phyloP scores from a whole-genome alignment of 1,140 invertebrate species.

The Acyrthosiphon pisum region DNA sequence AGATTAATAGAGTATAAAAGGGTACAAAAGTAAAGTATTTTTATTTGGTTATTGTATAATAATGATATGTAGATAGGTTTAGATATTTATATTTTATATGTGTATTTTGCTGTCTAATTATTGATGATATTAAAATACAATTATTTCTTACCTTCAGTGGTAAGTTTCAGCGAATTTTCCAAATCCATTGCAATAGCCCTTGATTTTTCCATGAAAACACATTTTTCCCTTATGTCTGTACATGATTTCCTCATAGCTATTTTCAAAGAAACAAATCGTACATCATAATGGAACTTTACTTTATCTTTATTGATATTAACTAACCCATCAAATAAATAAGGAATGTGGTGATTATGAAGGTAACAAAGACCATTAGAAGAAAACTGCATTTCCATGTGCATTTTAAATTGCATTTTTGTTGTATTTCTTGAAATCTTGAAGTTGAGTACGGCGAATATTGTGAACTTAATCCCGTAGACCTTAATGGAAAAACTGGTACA shows the following conservation, averaged over 20 bases:
- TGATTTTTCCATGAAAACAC: conserved; percentile 20
- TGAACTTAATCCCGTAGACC: conserved; percentile 30
- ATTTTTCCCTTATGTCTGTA: conserved; percentile 29
- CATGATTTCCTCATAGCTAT: conserved; percentile 33
- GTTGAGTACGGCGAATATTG: conserved; percentile 47
- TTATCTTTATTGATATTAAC: not conserved
- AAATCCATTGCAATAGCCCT: not conserved
- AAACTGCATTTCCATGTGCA: conserved; percentile 50
- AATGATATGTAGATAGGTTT: too few relatives aligned
- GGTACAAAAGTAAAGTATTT: not conserved
- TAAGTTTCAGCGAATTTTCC: not conserved
- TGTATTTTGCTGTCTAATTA: too few relatives aligned
- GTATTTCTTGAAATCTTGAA: conserved; percentile 44
- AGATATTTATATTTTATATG: too few relatives aligned
- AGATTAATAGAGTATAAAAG: too few relatives aligned
- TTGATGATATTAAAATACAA: not conserved
- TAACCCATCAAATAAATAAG: conserved; percentile 26
- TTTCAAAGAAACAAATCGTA: not conserved
- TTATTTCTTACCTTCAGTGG: conserved; percentile 36
- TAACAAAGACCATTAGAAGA: conserved; percentile 18
- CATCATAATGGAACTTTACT: not conserved
- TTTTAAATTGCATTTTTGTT: conserved; percentile 51
- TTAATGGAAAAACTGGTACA: conserved; percentile 46
- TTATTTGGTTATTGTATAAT: not conserved
- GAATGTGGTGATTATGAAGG: not conserved